Evolutionary conservation across 2,797 vertebrate species (phyloP), one percentile per base, ranked within the genome.

Genomic region (Carapus acus): DNA sequence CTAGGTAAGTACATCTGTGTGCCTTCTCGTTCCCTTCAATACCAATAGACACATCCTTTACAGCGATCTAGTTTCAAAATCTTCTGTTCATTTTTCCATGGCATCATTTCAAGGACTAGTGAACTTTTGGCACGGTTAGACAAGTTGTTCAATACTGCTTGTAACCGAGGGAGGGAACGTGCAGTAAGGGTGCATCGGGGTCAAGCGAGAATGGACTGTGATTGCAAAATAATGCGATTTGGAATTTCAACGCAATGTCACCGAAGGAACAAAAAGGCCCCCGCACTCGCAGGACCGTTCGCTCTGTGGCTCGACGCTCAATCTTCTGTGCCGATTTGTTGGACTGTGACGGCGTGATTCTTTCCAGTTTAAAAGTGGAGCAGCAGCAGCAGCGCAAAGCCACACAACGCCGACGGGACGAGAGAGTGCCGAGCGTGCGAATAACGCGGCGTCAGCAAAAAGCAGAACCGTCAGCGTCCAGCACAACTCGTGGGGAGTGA

Each of bases 1-100:
- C 70, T 99, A 39, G 90, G 95, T 98, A 88, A 83, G 86, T 59
- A 41, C 6, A 54, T 36, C 21, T 49, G 15, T 54, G n/a, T 40
- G 5, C 15, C 2, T 27, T 21, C 41, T 20, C 17, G 11, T 20
- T 6, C 11, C 20, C 1, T 41, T 24, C 40, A n/a, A 24, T 8
- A 17, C 4, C 33, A 37, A 29, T 27, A n/a, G 38, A 2, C 18
- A 6, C 11, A 14, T 16, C 4, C 6, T 49, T 11, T 40, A 18
- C 31, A 23, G 2, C 20, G 15, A 17, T 20, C 47, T 5, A 3
- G 11, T 13, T 43, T 58, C n/a, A n/a, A n/a, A n/a, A n/a, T n/a
- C n/a, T n/a, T n/a, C n/a, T n/a, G n/a, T n/a, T n/a, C n/a, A n/a
- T n/a, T n/a, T n/a, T n/a, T n/a, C n/a, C n/a, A n/a, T n/a, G n/a